A percentile compares a stretch with the other conserved stretches of the same genome.
These are phyloP conservation scores for Cygnus atratus DNA, from an alignment of 2,113 vertebrate species.

Conservation along the genomic window DNA sequence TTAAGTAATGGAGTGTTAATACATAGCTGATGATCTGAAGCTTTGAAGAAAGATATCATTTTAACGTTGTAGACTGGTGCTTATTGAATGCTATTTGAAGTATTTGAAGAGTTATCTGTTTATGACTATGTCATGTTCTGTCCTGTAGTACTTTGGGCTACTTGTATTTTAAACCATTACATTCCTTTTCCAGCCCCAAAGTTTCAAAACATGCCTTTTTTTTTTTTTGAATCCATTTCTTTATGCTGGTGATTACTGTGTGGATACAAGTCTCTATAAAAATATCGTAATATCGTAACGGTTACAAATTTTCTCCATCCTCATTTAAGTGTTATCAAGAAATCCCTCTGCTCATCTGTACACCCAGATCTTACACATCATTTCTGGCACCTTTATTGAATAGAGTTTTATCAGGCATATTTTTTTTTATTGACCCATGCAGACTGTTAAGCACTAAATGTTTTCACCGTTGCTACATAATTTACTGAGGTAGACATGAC, in stretches of 20 bases:
- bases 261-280: background rate
- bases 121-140: background rate
- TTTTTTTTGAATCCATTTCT: background rate
- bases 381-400: background rate
- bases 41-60: background rate
- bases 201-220: background rate
- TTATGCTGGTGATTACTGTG: background rate
- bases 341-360: background rate
- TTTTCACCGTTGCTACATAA: background rate
- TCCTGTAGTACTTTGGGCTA: background rate
- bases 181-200: background rate
- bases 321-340: background rate
- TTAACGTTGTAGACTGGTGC: background rate
- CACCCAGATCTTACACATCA: background rate
- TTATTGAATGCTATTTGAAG: background rate
- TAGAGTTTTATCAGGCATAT: background rate
- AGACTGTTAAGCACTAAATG: background rate
- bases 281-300: background rate
- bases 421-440: background rate
- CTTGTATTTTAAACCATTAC: background rate
- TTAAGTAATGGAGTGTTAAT: conserved; percentile 1
- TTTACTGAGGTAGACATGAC: background rate
- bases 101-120: background rate
- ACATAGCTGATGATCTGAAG: background rate
- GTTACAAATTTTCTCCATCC: background rate